A percentile compares a stretch with the other conserved stretches of the same genome.
Evolutionary conservation across 2,113 vertebrate species (phyloP).

Genomic region (Oxyruncus cristatus): DNA sequence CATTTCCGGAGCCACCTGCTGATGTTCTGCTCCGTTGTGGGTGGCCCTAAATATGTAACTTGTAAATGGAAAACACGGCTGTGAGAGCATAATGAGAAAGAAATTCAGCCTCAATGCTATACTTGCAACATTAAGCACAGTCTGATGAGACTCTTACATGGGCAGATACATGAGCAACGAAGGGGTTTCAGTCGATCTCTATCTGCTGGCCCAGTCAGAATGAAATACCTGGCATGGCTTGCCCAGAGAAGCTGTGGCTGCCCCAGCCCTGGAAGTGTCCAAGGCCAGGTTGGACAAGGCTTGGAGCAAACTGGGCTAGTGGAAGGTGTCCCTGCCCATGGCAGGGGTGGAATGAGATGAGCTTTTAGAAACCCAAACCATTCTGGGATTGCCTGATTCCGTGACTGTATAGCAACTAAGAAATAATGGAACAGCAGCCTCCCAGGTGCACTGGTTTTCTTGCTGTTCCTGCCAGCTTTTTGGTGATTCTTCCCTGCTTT

Average conservation of each 20-base stretch:
- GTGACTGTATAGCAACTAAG: neutral
- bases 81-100: neutral
- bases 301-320: accelerated
- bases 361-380: neutral
- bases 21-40: neutral
- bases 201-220: neutral
- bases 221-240: neutral
- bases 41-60: neutral
- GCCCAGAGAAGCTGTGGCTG: neutral
- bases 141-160: too few species aligned
- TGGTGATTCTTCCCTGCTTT: neutral
- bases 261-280: neutral
- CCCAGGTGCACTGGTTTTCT: neutral
- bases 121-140: too few species aligned
- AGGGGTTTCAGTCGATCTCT: too few species aligned
- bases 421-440: neutral
- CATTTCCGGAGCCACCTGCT: neutral
- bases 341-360: neutral
- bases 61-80: neutral
- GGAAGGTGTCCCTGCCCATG: neutral
- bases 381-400: neutral
- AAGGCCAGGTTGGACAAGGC: neutral
- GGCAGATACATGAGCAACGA: too few species aligned
- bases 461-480: neutral
- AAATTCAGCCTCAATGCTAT: too few species aligned